Conservation (phyloP, 2,888 invertebrate species). For the Cancer borealis region DNA sequence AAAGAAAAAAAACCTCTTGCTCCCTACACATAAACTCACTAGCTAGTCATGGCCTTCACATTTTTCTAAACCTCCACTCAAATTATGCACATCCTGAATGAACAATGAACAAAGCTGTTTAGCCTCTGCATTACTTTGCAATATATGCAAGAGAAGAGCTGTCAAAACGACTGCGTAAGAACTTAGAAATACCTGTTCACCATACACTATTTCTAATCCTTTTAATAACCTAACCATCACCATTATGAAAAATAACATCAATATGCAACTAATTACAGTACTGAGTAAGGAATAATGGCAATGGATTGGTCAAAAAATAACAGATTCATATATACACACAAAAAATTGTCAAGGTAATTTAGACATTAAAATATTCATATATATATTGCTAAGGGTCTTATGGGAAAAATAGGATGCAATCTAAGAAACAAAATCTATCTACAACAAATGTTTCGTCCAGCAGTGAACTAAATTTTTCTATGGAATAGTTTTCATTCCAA, state of each 20-base stretch:
- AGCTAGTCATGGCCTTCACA: background rate
- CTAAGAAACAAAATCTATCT: conserved; percentile 23
- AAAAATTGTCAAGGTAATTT: background rate
- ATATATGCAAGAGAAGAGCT: background rate
- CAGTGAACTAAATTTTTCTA: background rate
- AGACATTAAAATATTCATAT: background rate
- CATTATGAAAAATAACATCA: background rate
- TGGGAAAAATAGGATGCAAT: conserved; percentile 38
- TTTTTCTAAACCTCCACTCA: background rate
- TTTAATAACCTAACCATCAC: conserved; percentile 26
- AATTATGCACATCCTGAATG: background rate
- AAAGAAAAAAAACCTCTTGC: background rate
- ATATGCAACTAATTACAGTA: background rate
- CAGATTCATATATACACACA: background rate
- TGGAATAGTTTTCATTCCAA: background rate
- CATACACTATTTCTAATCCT: conserved; percentile 11
- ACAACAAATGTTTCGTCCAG: conserved; percentile 34
- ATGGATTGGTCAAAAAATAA: conserved; percentile 30
- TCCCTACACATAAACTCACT: background rate
- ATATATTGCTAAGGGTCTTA: conserved; percentile 38
- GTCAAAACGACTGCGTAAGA: no score
- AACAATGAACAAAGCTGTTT: conserved; percentile 4
- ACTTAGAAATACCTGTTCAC: background rate
- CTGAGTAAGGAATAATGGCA: background rate
- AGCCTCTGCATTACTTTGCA: background rate